phyloP scores from a whole-genome alignment of 2,113 vertebrate species.

The Melanerpes formicivorus region DNA sequence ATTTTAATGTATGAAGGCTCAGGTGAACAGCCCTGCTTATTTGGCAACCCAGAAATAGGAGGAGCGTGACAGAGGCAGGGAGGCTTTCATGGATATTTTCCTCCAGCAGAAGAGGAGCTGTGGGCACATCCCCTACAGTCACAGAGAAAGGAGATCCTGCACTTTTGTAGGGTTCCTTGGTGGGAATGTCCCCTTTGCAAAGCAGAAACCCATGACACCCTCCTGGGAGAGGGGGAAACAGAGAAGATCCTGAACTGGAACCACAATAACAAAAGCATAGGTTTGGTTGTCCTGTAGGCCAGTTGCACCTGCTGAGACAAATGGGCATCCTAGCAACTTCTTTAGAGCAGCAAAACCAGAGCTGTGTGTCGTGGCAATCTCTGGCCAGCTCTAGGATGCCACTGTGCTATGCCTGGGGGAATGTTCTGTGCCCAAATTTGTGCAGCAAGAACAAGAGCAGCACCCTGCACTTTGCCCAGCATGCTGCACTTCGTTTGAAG shows the following conservation, averaged over 20 bases:
- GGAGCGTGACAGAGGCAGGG: background rate
- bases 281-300: background rate
- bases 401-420: background rate
- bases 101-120: background rate
- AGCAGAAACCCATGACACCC: background rate
- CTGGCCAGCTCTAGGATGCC: background rate
- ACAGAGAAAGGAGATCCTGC: no score
- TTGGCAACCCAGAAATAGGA: background rate
- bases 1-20: background rate
- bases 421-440: background rate
- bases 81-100: background rate
- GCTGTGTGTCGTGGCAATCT: background rate
- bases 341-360: background rate
- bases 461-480: background rate
- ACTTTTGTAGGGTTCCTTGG: background rate
- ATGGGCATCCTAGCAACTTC: background rate
- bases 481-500: background rate
- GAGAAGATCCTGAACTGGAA: background rate
- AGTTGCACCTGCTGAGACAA: background rate
- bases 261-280: background rate
- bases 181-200: background rate
- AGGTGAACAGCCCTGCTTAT: conserved; percentile 19
- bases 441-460: background rate
- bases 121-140: background rate
- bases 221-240: background rate